Evolutionary conservation across 2,797 vertebrate species (phyloP).

Genomic region (Pangasius mekongensis): DNA sequence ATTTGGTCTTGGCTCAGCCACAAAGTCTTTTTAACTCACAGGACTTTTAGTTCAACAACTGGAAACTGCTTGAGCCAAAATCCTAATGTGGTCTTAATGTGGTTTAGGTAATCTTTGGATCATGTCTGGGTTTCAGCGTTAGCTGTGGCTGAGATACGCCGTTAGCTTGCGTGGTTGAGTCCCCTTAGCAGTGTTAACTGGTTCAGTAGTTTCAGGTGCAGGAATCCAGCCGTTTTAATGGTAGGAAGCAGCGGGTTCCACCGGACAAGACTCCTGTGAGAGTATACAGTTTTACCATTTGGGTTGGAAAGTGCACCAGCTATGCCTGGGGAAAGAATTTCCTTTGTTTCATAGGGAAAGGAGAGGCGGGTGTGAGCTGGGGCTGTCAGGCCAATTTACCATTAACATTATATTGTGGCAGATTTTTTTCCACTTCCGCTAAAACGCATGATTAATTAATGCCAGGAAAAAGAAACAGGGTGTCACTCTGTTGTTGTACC

Average conservation of each 20-base stretch:
- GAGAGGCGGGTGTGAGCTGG: constrained; percentile 12
- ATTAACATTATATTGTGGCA: constrained; percentile 15
- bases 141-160: background rate
- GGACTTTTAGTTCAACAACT: constrained; percentile 4
- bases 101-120: constrained; percentile 3
- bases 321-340: constrained; percentile 51
- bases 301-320: constrained; percentile 43
- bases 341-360: constrained; percentile 51
- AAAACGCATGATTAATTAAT: constrained; percentile 35
- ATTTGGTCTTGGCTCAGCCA: constrained; percentile 8
- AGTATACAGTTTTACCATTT: constrained; percentile 48
- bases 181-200: constrained; percentile 53
- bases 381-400: constrained; percentile 41
- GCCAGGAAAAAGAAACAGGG: background rate
- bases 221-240: constrained; percentile 55
- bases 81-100: constrained; percentile 7
- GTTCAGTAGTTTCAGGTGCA: constrained; percentile 55
- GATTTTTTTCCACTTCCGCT: background rate
- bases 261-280: constrained; percentile 45
- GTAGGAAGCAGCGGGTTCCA: constrained; percentile 60
- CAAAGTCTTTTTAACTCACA: background rate
- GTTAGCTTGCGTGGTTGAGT: background rate
- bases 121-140: background rate
- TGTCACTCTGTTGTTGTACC: constrained; percentile 7
- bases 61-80: background rate